Base-by-base conservation (phyloP, 2,113 vertebrate genomes). In the Ameiurus melas region DNA sequence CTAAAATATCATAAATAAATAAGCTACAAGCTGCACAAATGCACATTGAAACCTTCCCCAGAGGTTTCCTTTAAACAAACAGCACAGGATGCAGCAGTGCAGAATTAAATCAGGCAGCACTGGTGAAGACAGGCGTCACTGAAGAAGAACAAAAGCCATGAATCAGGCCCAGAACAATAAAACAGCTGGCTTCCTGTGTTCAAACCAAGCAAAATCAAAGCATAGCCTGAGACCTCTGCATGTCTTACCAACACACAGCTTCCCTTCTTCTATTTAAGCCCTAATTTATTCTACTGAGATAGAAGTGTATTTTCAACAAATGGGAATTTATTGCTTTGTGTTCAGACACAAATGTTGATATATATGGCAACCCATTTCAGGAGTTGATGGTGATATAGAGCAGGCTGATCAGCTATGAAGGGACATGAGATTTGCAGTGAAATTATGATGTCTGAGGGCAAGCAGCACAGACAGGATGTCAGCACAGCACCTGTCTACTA, bases 261-360 rank as follows among this genome's bases (percentile, higher is more conserved):
- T 57, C 3, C n/a, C 2, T 78, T 51, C 22, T 16, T 78, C 14
- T n/a, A n/a, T 19, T 12, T 77, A 47, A 47, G 20, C 36, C 19
- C 5, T 33, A 36, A 60, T 39, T 30, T 60, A 68, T 55, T 53
- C 62, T 73, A 80, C 20, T 12, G 22, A 62, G 39, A 81, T 27
- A 30, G 66, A 81, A 80, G n/a, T 53, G 58, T 71, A 81, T 64
- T 87, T 51, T 39, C 33, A 79, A 36, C 70, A 22, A 89, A 25
- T 60, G n/a, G 16, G 13, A 80, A 85, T 84, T 84, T 87, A 89
- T 70, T 86, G 66, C 84, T 68, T 83, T 4, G 0, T 8, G 68
- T 27, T 4, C 22, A 20, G 68, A 39, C n/a, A 78, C 83, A 58
- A 90, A 75, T 90, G 60, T 82, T 87, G 64, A 87, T 82, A 87